Conservation (phyloP, 2,113 vertebrate species). For the Phyllostomus discolor region DNA sequence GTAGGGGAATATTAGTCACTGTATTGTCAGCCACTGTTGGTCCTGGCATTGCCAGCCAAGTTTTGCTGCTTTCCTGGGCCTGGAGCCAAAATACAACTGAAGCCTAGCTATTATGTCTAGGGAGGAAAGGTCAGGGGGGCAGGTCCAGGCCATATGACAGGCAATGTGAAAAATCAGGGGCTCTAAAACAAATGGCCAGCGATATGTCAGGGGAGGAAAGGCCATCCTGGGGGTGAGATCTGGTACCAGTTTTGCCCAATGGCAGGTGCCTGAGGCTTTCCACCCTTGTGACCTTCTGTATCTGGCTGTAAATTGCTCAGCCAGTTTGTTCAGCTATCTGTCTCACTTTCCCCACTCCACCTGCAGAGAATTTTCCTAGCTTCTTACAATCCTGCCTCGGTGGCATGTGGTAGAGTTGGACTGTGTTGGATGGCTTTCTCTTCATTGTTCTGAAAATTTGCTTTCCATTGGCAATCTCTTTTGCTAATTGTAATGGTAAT, state of each 20-base stretch:
- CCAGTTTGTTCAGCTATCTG: neutral
- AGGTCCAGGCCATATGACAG: neutral
- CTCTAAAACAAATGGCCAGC: neutral
- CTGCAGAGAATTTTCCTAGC: neutral
- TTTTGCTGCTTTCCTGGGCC: neutral
- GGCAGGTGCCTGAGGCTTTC: neutral
- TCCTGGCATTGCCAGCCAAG: neutral
- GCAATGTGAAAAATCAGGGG: neutral
- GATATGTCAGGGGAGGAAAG: neutral
- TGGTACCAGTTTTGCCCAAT: neutral
- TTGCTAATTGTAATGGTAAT: neutral
- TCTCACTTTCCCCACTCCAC: neutral
- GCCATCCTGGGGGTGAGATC: neutral
- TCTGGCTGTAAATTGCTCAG: neutral
- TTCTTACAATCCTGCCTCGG: neutral
- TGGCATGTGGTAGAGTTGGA: neutral
- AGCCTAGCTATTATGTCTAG: neutral
- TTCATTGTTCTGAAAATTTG: neutral
- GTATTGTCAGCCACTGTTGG: neutral
- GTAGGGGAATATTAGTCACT: neutral
- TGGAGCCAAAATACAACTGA: neutral
- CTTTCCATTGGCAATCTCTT: neutral
- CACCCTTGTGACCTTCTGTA: neutral
- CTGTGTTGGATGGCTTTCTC: neutral
- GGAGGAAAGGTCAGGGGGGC: neutral